Evolutionary conservation across 2,113 vertebrate genomes (phyloP), one percentile per base, ranked within the genome.

Genomic region (Proterorhinus semilunaris): DNA sequence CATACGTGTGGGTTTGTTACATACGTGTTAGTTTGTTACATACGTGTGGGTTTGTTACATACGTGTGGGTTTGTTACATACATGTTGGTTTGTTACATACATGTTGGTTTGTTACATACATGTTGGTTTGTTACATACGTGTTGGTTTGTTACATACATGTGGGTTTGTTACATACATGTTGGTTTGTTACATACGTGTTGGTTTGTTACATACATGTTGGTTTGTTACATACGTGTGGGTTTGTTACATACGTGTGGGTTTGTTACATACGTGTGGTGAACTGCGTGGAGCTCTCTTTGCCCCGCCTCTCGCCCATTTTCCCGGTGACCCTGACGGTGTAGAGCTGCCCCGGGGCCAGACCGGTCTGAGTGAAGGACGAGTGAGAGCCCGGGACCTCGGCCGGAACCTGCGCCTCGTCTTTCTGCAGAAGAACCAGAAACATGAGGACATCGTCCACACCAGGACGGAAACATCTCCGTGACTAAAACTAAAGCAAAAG

Each of bases 261-360:
- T 21, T 21, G 21, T 21, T 36, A 44, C 87, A 90, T 75, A 94
- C 94, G 66, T 57, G 94, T 95, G 45, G 17, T 86, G 72, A 93
- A 91, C 0, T 83, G 65, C 1, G 84, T 13, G 0, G 74, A 59
- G 62, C 79, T 90, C 36, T 92, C 93, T 2, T 59, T 70, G 9
- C 21, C 21, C 21, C 21, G 21, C 21, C 72, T 67, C 16, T 91
- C 86, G 0, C 74, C 80, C 4, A 83, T 76, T 73, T 92, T 85
- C 6, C 93, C 93, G 2, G 65, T 72, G 21, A 94, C 48, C 43
- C 68, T 81, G 77, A 88, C 90, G 0, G n/a, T 83, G 81, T 93
- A 94, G 52, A 87, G 81, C 83, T 94, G 91, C 7, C 92, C 93
- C 0, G 92, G 77, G 0, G 89, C 92, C 74, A 95, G 80, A 0